Percentiles rank a stretch among this genome's conserved stretches.
phyloP scores from a whole-genome alignment of 2,113 vertebrate genomes.

The Nycticebus coucang region DNA sequence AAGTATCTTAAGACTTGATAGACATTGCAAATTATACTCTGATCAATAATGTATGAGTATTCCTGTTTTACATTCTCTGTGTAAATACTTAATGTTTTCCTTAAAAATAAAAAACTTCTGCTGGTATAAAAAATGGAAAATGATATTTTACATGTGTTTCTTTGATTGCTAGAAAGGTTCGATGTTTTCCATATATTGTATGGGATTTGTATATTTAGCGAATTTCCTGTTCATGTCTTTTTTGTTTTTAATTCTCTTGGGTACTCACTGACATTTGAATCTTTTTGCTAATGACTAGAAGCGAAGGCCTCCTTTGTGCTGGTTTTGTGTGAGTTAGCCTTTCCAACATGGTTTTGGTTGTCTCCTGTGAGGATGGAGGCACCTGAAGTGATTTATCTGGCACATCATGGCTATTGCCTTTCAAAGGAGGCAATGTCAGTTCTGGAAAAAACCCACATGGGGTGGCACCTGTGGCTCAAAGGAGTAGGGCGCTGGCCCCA shows the following conservation, averaged over 20 bases:
- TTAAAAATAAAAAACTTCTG: background rate
- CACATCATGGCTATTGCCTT: background rate
- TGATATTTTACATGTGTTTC: conserved; percentile 10
- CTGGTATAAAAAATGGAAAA: conserved; percentile 25
- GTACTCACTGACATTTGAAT: background rate
- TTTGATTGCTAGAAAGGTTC: background rate
- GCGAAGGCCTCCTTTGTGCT: background rate
- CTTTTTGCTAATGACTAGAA: background rate
- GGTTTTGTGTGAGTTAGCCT: background rate
- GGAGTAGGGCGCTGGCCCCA: no score
- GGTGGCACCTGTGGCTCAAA: no score
- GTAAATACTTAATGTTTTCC: conserved; percentile 24
- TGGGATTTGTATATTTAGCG: conserved; percentile 3
- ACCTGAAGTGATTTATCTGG: background rate
- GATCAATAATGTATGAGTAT: background rate
- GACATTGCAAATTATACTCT: background rate
- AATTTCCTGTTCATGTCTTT: background rate
- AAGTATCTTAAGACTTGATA: background rate
- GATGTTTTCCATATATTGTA: conserved; percentile 20
- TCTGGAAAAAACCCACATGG: background rate
- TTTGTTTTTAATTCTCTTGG: background rate
- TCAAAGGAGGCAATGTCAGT: background rate
- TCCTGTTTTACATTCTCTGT: background rate
- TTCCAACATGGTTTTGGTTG: background rate
- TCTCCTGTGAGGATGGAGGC: background rate